Base-by-base conservation (phyloP, 2,797 vertebrate genomes). In the Gadopsis bispinosus region DNA sequence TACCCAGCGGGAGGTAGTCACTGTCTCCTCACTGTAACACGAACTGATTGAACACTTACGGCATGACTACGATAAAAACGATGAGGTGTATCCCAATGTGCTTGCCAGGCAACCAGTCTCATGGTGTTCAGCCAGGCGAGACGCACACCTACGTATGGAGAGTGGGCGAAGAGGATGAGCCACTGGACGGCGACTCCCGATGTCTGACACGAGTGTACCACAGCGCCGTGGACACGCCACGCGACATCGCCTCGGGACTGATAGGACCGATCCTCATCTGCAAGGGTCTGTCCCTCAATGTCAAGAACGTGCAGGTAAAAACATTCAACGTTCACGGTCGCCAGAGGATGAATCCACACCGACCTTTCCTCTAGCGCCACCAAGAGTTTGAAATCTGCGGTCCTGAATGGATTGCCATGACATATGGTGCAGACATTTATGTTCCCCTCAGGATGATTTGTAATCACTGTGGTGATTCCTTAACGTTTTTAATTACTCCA, bases 141-240 rank as follows among this genome's bases (percentile, higher is more conserved):
- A 97, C 87, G 0, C 93, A 95, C 64, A 97, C 95, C 12, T 99
- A 99, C 0, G 86, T 90, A 10, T 99, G 98, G 98, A 94, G 65
- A 64, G 96, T 99, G 62, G 53, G 94, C 0, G 96, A 97, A 35
- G 95, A 95, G 1, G 96, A 98, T 31, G 96, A 96, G 81, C 97
- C 98, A 45, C 91, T 96, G 20, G 86, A 93, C 0, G 84, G 67
- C 6, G 98, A 99, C 54, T 86, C 97, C 3, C 96, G 96, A 0
- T 99, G 98, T 89, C 89, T 99, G 79, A 99, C 98, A 1, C 96
- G 97, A 54, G 88, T 98, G 13, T 99, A 99, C 87, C 97, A 99
- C 31, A 99, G 98, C 73, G 96, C 97, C 1, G 98, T 99, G 83
- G 92, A 99, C 84, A 81, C 87, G 4, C 93, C 94, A 0, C 95